These are phyloP conservation scores for Leptopilina syphax DNA, from an alignment of 2,888 invertebrate species.

Conservation along the genomic window DNA sequence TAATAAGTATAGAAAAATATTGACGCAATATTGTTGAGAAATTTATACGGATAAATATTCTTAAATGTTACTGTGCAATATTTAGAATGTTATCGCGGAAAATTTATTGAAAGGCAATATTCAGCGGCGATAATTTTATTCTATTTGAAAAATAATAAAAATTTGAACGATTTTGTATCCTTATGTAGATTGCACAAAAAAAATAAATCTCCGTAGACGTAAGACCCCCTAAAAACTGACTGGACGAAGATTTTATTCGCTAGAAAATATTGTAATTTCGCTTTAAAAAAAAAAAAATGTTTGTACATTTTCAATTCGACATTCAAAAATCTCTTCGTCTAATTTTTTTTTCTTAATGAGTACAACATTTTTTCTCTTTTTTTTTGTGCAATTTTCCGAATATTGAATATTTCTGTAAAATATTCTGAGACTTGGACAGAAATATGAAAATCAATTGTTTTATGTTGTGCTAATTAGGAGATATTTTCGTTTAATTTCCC, in stretches of 20 bases:
- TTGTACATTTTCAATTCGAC: slow-evolving; percentile 8
- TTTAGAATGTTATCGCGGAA: no score
- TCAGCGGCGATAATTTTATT: no score
- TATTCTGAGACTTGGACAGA: no score
- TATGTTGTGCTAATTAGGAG: no score
- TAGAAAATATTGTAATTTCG: not conserved
- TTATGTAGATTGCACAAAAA: slow-evolving; percentile 26
- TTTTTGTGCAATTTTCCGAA: not conserved
- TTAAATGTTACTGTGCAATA: no score
- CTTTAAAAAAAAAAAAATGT: not conserved
- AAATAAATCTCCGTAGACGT: slow-evolving; percentile 19
- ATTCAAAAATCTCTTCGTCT: not conserved
- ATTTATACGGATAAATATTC: no score
- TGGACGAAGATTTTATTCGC: slow-evolving; percentile 33
- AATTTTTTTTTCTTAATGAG: no score
- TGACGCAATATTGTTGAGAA: not conserved
- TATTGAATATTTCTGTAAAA: no score
- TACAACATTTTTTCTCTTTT: not conserved
- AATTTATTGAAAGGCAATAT: not conserved
- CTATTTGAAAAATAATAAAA: no score
- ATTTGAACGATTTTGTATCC: not conserved
- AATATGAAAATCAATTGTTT: no score
- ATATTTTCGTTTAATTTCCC: not conserved
- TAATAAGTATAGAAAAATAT: not conserved
- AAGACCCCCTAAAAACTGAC: slow-evolving; percentile 38